Conservation (phyloP, 2,797 vertebrate genomes). For the Paguma larvata region DNA sequence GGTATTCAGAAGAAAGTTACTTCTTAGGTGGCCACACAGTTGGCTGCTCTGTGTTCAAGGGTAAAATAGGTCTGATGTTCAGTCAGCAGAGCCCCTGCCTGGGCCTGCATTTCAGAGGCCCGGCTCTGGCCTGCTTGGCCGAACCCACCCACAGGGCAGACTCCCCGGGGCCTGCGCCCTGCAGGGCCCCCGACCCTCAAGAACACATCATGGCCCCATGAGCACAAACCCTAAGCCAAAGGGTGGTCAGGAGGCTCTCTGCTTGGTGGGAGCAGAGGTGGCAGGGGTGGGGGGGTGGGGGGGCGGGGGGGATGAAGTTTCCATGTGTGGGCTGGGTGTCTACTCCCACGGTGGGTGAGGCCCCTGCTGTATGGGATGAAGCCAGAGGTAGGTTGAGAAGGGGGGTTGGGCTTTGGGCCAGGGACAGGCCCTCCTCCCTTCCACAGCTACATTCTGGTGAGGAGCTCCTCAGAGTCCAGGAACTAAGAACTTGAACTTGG, state of each 20-base stretch:
- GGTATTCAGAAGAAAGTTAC: background rate
- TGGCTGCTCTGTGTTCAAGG: background rate
- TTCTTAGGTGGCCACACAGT: background rate
- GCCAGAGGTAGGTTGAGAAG: background rate
- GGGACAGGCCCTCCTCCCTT: background rate
- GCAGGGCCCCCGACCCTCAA: background rate
- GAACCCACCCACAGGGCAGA: background rate
- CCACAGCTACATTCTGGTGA: background rate
- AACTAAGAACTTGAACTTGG: background rate
- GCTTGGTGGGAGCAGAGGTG: background rate
- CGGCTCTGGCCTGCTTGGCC: background rate
- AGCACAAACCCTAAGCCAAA: background rate
- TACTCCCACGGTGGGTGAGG: too few species aligned
- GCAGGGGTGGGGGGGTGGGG: too few species aligned
- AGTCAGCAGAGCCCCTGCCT: background rate
- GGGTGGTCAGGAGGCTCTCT: too few species aligned
- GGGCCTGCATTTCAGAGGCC: background rate
- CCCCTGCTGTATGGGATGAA: background rate
- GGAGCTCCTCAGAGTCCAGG: background rate
- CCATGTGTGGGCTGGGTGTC: too few species aligned
- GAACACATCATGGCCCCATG: background rate
- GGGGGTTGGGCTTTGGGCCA: background rate
- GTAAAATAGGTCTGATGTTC: background rate
- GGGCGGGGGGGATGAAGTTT: too few species aligned
- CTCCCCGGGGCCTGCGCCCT: background rate